These are phyloP conservation scores for Platorchestia sp. DNA, from an alignment of 1,140 invertebrate species.

Conservation along the genomic window DNA sequence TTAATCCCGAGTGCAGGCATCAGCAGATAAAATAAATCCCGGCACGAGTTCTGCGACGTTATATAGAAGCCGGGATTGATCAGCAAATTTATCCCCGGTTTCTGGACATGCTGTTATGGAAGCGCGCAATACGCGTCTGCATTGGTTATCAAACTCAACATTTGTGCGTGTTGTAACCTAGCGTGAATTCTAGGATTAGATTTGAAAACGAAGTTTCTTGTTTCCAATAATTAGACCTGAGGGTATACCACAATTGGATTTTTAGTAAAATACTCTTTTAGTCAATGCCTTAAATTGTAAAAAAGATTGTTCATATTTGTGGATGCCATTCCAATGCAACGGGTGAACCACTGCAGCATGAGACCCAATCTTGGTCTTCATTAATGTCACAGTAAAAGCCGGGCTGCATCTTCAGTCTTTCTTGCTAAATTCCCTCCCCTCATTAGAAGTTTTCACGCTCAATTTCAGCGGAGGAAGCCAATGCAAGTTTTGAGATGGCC, in stretches of 20 bases:
- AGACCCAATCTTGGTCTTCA: background rate
- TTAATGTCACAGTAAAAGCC: background rate
- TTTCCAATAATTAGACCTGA: background rate
- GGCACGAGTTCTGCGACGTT: no score
- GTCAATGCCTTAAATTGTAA: background rate
- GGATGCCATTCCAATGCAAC: background rate
- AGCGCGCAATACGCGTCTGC: background rate
- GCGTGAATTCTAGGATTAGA: background rate
- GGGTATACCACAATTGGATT: background rate
- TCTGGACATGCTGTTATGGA: background rate
- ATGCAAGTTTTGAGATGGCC: slow-evolving; percentile 49
- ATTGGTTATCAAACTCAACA: background rate
- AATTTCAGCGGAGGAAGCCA: slow-evolving; percentile 44
- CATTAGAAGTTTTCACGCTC: slow-evolving; percentile 48
- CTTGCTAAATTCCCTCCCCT: slow-evolving; percentile 1
- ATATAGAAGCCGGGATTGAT: no score
- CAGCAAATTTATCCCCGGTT: no score
- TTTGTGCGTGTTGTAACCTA: background rate
- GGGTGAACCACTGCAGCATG: background rate
- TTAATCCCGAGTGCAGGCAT: no score
- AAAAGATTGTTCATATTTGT: background rate
- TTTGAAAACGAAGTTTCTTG: background rate
- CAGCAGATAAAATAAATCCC: no score
- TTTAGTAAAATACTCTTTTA: background rate
- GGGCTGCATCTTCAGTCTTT: slow-evolving; percentile 30